Conservation (phyloP, 2,888 invertebrate genomes). For the Watsonalla cultraria region DNA sequence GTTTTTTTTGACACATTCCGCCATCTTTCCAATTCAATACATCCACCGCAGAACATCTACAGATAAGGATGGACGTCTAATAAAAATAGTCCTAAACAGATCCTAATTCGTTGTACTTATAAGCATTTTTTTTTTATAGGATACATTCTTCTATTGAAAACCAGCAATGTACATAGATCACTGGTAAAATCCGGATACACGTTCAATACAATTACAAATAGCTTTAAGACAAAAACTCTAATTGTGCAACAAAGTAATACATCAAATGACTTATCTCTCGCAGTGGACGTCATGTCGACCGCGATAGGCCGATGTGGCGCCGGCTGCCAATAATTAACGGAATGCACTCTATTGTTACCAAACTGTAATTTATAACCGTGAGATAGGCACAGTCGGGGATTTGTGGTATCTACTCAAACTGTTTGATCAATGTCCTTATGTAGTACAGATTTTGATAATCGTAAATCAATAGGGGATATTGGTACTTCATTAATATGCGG, state of each 20-base stretch:
- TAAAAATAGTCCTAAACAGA: no score
- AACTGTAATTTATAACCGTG: conserved; percentile 7
- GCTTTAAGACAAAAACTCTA: conserved; percentile 42
- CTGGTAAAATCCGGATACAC: neutral
- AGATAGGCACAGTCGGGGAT: neutral
- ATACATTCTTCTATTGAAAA: neutral
- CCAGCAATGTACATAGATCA: neutral
- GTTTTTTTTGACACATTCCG: no score
- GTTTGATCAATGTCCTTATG: no score
- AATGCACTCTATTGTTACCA: conserved; percentile 29
- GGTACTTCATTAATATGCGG: no score
- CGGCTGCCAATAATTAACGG: conserved; percentile 33
- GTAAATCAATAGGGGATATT: no score
- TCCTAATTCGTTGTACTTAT: no score
- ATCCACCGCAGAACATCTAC: no score
- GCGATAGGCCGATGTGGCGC: conserved; percentile 24
- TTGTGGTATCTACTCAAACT: no score
- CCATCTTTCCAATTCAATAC: no score
- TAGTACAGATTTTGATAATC: no score
- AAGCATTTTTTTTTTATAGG: neutral
- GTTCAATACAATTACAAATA: conserved; percentile 22
- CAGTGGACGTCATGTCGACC: conserved; percentile 7
- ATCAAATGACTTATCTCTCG: conserved; percentile 48
- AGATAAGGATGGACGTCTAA: no score
- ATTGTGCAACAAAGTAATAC: conserved; percentile 60